Evolutionary conservation across 2,888 invertebrate genomes (phyloP).

Genomic region (Hirtodrosophila confusa): DNA sequence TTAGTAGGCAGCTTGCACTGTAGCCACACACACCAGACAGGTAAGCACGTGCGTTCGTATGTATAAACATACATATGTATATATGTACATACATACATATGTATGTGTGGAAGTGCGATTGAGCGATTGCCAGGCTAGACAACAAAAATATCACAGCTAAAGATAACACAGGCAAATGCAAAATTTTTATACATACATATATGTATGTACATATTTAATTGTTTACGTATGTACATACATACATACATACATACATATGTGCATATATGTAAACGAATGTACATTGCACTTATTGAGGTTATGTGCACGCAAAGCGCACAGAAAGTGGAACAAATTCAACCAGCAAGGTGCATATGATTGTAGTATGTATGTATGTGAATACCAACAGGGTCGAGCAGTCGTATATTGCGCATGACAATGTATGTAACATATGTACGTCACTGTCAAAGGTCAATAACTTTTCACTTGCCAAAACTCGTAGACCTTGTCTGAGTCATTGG

Average conservation of each 20-base stretch:
- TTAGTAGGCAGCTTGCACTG: conserved; percentile 19
- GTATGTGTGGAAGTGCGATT: conserved; percentile 4
- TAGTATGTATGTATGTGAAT: conserved; percentile 20
- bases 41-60: conserved; percentile 27
- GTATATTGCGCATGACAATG: conserved; percentile 54
- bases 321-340: conserved; percentile 48
- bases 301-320: conserved; percentile 31
- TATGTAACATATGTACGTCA: conserved; percentile 26
- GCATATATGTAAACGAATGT: neutral
- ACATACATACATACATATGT: neutral
- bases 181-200: neutral
- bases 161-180: conserved; percentile 8
- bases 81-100: neutral
- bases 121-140: conserved; percentile 12
- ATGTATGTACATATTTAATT: neutral
- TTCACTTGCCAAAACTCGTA: conserved; percentile 36
- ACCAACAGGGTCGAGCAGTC: conserved; percentile 12
- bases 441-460: conserved; percentile 71
- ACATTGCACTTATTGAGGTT: conserved; percentile 58
- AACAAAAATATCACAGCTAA: conserved; percentile 15
- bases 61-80: neutral
- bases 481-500: conserved; percentile 31
- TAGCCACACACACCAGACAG: conserved; percentile 33
- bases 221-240: neutral
- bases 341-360: conserved; percentile 16